Percentiles rank a stretch among this genome's conserved stretches.
Evolutionary conservation across 2,888 invertebrate species (phyloP).

Genomic region (Drosophila putrida): DNA sequence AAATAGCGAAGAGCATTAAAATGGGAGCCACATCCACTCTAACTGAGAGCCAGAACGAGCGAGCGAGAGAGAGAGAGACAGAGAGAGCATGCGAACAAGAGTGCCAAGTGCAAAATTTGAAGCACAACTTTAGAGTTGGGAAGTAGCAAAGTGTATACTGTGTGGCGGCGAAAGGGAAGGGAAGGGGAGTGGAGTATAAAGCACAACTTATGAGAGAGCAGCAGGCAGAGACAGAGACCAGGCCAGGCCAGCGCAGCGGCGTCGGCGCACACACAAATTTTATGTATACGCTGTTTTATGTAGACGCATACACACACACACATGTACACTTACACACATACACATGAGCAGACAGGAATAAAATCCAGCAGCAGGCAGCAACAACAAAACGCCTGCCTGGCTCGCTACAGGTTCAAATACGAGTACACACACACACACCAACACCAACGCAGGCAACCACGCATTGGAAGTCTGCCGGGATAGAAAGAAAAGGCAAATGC

Average conservation of each 20-base stretch:
- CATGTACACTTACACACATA: constrained; percentile 13
- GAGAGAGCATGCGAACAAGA: constrained; percentile 45
- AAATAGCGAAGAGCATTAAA: constrained; percentile 64
- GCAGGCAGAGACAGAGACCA: constrained; percentile 54
- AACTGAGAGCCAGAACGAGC: constrained; percentile 25
- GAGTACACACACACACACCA: constrained; percentile 52
- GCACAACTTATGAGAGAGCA: constrained; percentile 69
- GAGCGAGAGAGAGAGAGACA: constrained; percentile 28
- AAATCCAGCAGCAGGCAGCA: constrained; percentile 61
- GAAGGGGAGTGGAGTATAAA: constrained; percentile 48
- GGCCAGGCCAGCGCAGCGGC: constrained; percentile 61
- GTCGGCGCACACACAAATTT: constrained; percentile 82
- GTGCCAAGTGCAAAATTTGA: constrained; percentile 78
- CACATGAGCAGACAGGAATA: constrained; percentile 62
- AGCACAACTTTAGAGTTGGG: constrained; percentile 70
- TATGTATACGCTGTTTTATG: constrained; percentile 79
- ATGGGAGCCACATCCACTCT: constrained; percentile 47
- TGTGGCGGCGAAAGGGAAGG: constrained; percentile 15
- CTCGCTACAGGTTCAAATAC: constrained; percentile 73
- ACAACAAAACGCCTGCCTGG: constrained; percentile 67
- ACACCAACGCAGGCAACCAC: constrained; percentile 34
- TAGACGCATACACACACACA: constrained; percentile 59
- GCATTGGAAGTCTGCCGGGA: constrained; percentile 61
- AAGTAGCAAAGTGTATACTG: not conserved
- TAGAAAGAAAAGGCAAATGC: constrained; percentile 67